Conservation (phyloP, 2,797 vertebrate genomes). For the Cryptoblepharus egeriae region DNA sequence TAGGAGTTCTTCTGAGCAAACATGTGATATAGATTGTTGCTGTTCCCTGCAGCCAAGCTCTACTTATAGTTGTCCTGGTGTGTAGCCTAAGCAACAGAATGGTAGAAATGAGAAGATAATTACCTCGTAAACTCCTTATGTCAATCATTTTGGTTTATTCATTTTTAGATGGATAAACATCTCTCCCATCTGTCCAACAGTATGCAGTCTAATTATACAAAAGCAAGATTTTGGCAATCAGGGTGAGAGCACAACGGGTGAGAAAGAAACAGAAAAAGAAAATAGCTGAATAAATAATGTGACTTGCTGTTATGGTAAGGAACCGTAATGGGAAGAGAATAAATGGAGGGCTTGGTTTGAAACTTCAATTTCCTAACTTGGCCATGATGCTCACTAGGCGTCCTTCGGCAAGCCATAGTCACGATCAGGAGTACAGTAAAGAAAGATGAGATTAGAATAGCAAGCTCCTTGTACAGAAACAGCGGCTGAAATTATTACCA, state of each 20-base stretch:
- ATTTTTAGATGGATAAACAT: constrained; percentile 39
- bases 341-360: not conserved
- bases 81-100: constrained; percentile 43
- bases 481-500: not conserved
- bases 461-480: not conserved
- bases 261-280: constrained; percentile 10
- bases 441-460: not conserved
- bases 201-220: not conserved
- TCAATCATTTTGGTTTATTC: constrained; percentile 33
- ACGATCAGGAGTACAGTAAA: not conserved
- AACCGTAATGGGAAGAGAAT: not conserved
- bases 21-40: constrained; percentile 22
- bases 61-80: constrained; percentile 43
- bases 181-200: constrained; percentile 18
- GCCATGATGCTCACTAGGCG: not conserved
- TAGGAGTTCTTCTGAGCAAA: constrained; percentile 40
- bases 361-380: not conserved
- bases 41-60: constrained; percentile 49
- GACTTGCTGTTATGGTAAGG: not conserved
- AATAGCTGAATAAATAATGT: constrained; percentile 1
- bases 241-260: not conserved
- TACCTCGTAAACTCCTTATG: constrained; percentile 6
- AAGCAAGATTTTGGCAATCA: constrained; percentile 28
- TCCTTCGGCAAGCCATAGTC: not conserved
- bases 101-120: constrained; percentile 42